Percentiles rank a stretch among this genome's conserved stretches.
phyloP scores from a whole-genome alignment of 2,797 vertebrate species.

The Vespertilio murinus region DNA sequence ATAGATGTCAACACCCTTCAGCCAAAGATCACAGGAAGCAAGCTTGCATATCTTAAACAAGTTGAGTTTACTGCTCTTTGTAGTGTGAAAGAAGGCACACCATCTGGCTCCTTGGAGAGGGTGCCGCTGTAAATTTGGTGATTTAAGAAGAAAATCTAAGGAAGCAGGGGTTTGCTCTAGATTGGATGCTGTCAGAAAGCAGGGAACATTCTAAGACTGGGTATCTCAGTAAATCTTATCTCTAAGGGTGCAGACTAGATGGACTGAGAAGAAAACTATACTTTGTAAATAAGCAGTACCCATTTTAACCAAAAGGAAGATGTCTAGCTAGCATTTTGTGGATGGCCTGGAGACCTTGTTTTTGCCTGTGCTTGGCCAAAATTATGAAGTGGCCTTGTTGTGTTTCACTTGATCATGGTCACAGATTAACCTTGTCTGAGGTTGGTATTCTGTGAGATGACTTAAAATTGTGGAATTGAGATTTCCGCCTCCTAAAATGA shows the following conservation, averaged over 20 bases:
- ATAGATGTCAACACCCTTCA: not conserved
- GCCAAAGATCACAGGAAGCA: not conserved
- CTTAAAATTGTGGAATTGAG: not conserved
- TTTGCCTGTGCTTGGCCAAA: not conserved
- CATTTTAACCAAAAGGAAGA: not conserved
- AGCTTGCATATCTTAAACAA: not conserved
- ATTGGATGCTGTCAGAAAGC: not conserved
- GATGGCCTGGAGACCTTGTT: not conserved
- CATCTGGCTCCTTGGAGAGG: not conserved
- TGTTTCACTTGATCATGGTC: not conserved
- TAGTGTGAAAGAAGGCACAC: not conserved
- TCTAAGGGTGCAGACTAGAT: not conserved
- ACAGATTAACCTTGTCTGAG: not conserved
- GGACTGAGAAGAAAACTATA: not conserved
- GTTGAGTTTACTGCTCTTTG: not conserved
- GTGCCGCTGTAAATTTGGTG: not conserved
- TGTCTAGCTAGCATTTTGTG: not conserved
- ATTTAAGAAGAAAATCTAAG: not conserved
- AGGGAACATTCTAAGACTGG: not conserved
- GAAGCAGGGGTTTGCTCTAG: not conserved
- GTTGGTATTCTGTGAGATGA: not conserved
- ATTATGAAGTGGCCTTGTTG: not conserved
- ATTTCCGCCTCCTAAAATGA: not conserved
- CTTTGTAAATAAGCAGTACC: not conserved
- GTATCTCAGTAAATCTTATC: constrained; percentile 4